Base-by-base conservation (phyloP, 2,113 vertebrate genomes). In the Boleophthalmus pectinirostris region DNA sequence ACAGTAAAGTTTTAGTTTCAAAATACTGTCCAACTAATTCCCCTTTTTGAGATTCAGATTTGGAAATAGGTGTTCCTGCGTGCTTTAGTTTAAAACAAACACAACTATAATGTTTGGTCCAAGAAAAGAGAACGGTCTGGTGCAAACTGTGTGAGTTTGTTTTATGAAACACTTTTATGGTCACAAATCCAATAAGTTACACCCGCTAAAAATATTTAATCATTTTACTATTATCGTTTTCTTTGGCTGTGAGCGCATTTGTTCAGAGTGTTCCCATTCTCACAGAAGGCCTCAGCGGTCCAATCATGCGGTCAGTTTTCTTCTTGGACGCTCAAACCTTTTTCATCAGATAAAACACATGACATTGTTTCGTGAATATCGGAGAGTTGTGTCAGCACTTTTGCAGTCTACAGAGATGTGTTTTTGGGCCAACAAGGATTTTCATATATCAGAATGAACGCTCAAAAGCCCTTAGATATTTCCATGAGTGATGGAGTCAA, bases 291-390 rank as follows among this genome's bases (percentile, higher is more conserved):
- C 61, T 64, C 61, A 63, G 16, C 38, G 33, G 33, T 38, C 16
- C 61, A 43, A 38, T 38, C 16, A 35, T 43, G 33, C 18, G 4
- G 33, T n/a, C 16, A 38, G 29, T n/a, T n/a, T 10, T n/a, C 9
- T 64, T n/a, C 2, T 64, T 64, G 29, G 29, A 18, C 0, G 29
- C 20, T 35, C 29, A 64, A 12, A 64, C 33, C 2, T 12, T 64
- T 38, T 64, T n/a, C 15, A 33, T 35, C 24, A 61, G 58, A 63
- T 63, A 63, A 63, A 63, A 64, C 29, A 11, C 20, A 35, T 63
- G 58, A 16, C 14, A 20, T 29, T 29, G 25, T 24, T 24, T 58
- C 23, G 13, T 21, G 24, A 58, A 25, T 21, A 24, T 58, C 4
- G 29, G 29, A 10, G 13, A 13, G 56, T 25, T 14, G 10, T 58